A percentile compares a stretch with the other conserved stretches of the same genome.
Conservation (phyloP, 2,888 invertebrate genomes). For the Drosophila monieri region DNA sequence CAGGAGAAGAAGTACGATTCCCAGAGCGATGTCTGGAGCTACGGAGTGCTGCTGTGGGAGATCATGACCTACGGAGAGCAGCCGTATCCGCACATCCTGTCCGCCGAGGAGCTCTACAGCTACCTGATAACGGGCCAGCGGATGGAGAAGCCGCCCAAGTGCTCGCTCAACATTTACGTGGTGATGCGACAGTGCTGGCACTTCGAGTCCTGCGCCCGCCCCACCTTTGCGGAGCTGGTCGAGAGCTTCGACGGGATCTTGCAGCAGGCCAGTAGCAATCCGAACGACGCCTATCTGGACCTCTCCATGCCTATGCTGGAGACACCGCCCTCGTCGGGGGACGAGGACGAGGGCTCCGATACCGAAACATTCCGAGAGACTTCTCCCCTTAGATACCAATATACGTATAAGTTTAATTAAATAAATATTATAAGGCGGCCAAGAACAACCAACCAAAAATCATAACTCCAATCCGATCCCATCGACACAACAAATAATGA, state of each 20-base stretch:
- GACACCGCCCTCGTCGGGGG: conserved; percentile 94
- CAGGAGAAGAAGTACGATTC: conserved; percentile 97
- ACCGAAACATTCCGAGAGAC: conserved; percentile 76
- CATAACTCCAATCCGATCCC: conserved; percentile 40
- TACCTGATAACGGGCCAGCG: conserved; percentile 95
- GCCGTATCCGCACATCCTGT: conserved; percentile 98
- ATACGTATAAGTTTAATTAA: conserved; percentile 82
- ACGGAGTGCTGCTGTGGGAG: conserved; percentile 98
- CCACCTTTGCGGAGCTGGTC: conserved; percentile 94
- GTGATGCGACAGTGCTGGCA: conserved; percentile 99
- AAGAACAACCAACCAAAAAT: conserved; percentile 25
- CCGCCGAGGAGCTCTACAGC: conserved; percentile 96
- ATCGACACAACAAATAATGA: conserved; percentile 11
- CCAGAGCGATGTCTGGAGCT: conserved; percentile 97
- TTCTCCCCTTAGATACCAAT: conserved; percentile 76
- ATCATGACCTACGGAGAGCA: conserved; percentile 99
- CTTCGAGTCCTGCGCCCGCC: conserved; percentile 93
- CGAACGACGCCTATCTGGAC: conserved; percentile 95
- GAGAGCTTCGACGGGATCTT: conserved; percentile 93
- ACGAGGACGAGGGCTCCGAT: conserved; percentile 83
- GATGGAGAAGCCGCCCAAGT: conserved; percentile 98
- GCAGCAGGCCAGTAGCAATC: conserved; percentile 86
- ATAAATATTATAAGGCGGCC: conserved; percentile 43
- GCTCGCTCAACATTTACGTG: conserved; percentile 97
- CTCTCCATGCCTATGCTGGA: conserved; percentile 93